Evolutionary conservation across 1,140 invertebrate genomes (phyloP), one percentile per base, ranked within the genome.

Genomic region (Scaptodrosophila lebanonensis): DNA sequence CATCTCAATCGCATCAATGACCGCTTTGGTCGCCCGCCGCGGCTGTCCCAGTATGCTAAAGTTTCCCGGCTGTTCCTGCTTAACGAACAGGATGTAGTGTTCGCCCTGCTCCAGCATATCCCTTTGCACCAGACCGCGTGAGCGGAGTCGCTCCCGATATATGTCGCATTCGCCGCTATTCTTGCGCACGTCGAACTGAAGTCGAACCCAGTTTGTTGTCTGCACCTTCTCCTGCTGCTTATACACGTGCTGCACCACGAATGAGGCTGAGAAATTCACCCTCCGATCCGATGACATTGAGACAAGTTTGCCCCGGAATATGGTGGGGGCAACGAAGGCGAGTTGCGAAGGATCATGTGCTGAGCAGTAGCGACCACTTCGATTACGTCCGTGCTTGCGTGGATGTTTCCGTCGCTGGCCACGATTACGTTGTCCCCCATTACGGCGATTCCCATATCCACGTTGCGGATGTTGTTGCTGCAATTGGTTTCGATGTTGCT

Each of bases 41-140:
- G 91, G 91, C 76, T 91, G 90, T 56, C 91, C 91, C 53, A 90
- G 88, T 48, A 91, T 90, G 64, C 90, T 90, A 85, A 91, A 91
- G 87, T 91, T 91, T 77, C 90, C 89, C 69, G 90, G 89, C 86
- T 90, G 90, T 60, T 90, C 89, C 76, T 91, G 90, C 82, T 90
- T 90, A 76, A 91, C 91, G 88, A 91, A 92, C 87, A 91, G 89
- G 84, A 91, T 87, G 87, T 91, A 91, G 86, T 88, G 20, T 68
- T 70, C 83, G 90, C 90, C 89, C 64, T 89, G 88, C 69, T 91
- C 90, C 70, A 91, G 89, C 73, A 91, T 67, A 38, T 83, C 90
- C 51, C 90, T 89, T 13, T 89, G 86, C 66, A 90, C 87, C 51
- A 89, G 77, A 59, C 87, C 88, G 66, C 88, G 71, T 9, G 73